Base-by-base conservation (phyloP, 2,113 vertebrate genomes). In the Megaceryle maxima region DNA sequence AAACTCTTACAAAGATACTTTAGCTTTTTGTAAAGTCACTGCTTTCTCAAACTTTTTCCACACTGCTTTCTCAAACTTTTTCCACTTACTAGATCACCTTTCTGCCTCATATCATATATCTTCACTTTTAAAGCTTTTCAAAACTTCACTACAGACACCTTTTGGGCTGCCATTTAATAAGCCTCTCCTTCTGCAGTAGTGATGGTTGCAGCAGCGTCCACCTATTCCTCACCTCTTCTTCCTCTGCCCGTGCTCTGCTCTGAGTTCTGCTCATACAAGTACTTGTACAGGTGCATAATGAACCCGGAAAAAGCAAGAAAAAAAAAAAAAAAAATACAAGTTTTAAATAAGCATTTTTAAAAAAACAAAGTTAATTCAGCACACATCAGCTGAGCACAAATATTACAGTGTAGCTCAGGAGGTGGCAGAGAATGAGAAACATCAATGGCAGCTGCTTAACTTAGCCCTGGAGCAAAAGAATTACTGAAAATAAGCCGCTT, bases 141-240 rank as follows among this genome's bases (percentile, higher is more conserved):
- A 39, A 89, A 89, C 87, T 79, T 95, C 55, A 8, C 64, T 37
- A 4, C 44, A 87, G 86, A 31, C 64, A 87, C 39, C 53, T 24
- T 35, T 68, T 29, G 62, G 74, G 66, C 60, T 92, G 83, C n/a
- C 67, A n/a, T 70, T 92, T 92, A 94, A 94, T 39, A 64, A 95
- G 86, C 55, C 17, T 83, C 88, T 80, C 74, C 70, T 64, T 55
- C 91, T 56, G 60, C 46, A 81, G 72, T 59, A 57, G 39, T 1
- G 50, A 76, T 39, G 51, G 67, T 70, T 94, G 66, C 79, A 55
- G 75, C 43, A 70, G 46, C 13, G 2, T 56, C 53, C 81, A 84
- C 68, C 56, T 88, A 48, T 1, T 83, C 56, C 51, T 87, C 80
- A 63, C n/a, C 37, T 18, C 33, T 67, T 41, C 37, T 28, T 60